Evolutionary conservation across 1,140 invertebrate genomes (phyloP), one percentile per base, ranked within the genome.

Genomic region (Aphidius gifuensis): DNA sequence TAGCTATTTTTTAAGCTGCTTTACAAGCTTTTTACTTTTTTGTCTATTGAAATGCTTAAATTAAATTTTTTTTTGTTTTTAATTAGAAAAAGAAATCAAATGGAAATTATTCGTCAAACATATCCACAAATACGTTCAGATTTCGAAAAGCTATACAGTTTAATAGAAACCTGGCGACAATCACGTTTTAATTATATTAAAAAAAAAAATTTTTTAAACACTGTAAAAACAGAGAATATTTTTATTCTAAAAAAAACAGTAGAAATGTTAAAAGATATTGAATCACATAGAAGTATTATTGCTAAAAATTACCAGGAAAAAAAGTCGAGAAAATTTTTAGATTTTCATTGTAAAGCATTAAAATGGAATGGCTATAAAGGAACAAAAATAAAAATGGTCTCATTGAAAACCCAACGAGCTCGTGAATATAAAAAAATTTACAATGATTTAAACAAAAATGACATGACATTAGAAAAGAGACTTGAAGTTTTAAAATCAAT

Each of bases 111-210:
- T 46, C 81, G 83, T 21, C 84, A 84, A 70, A 84, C 83, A 1
- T 83, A 83, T 71, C 87, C 87, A 0, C 81, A 80, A 64, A 84
- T 81, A 0, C 81, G 83, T 60, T 79, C 81, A 64, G 86, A 89
- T 70, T 89, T 88, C 64, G 83, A 85, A 60, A 83, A 87, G 74
- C 71, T 90, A 3, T 88, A 87, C 66, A 77, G 61, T 7, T 43
- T 84, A 82, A 81, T 89, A 6, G 86, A 88, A 66, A 79, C 80
- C 11, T 89, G 87, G 87, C 85, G 85, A 74, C 79, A 80, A 46
- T 81, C 82, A 23, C 84, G 87, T 78, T 80, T 85, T 16, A 74
- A 83, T 55, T 74, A 83, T 60, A 85, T 87, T 66, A 84, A 82
- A 23, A 78, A 74, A 46, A 75, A 82, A 57, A 80, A 85, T 66